Base-by-base conservation (phyloP, 2,888 invertebrate species). In the Brachyopa scutellaris region DNA sequence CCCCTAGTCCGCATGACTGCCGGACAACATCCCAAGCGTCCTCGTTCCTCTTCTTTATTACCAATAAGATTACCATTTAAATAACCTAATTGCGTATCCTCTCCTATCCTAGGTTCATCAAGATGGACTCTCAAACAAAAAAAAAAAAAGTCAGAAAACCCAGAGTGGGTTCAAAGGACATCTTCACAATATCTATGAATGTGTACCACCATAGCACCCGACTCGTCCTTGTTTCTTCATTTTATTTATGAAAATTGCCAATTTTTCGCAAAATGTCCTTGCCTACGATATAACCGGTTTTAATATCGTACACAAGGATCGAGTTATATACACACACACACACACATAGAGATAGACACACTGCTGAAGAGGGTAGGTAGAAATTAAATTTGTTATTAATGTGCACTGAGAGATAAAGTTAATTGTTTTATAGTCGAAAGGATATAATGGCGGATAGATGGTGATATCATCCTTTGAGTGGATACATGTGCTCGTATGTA, bases 361-460 rank as follows among this genome's bases (percentile, higher is more conserved):
- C n/a, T n/a, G n/a, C 7, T 0, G 13, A 17, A 7, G n/a, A 17
- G 29, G 26, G 6, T 6, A 26, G 45, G 66, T 36, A 15, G 51
- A 55, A 53, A 73, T 67, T 66, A 73, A 72, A 79, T 79, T 79
- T 67, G 72, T 73, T 73, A 72, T 79, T 79, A 72, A 73, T 72
- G 72, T 47, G 59, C 59, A 72, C 59, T n/a, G 66, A 31, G 66
- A 73, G 72, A 79, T 79, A 66, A 72, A 79, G 61, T 73, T 79
- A 79, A 79, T 79, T 79, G 78, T 79, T 79, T 79, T 79, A 79
- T 79, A 79, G 78, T 61, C 72, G 38, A 61, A 73, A 78, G 45
- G 64, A 72, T 78, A 69, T 76, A 45, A 57, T 45, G 49, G 31
- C 49, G 67, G 13, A 33, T 33, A 51, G 31, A 8, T 64, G 57